These are phyloP conservation scores for Urosaurus nigricauda DNA, from an alignment of 2,797 vertebrate species.

Conservation along the genomic window DNA sequence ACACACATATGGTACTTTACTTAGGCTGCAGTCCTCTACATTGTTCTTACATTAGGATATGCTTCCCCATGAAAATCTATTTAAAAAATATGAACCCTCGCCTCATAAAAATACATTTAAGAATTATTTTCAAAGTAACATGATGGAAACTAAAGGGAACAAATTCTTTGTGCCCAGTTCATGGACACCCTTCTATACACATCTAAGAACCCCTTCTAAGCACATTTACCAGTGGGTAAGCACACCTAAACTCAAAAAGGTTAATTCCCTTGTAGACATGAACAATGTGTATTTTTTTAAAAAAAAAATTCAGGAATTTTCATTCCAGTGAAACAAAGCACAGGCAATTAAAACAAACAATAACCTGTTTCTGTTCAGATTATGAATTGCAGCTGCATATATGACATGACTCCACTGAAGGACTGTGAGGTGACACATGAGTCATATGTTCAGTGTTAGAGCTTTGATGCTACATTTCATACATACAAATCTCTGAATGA, in stretches of 20 bases:
- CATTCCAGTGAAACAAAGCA: no score
- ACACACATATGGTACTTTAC: no score
- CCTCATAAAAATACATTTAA: no score
- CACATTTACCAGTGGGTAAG: neutral
- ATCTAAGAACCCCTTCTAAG: no score
- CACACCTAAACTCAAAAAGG: neutral
- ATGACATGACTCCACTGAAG: neutral
- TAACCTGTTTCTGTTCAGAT: neutral
- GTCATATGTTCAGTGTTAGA: neutral
- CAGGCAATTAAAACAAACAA: neutral
- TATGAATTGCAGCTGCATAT: neutral
- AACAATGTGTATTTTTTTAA: neutral
- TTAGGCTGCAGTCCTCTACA: neutral
- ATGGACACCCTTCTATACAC: no score
- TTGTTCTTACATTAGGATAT: neutral
- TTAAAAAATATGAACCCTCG: no score
- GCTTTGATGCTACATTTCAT: no score
- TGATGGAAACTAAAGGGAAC: no score
- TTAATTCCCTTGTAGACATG: neutral
- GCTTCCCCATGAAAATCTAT: no score
- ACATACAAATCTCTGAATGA: neutral
- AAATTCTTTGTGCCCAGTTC: no score
- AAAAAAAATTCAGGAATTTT: neutral
- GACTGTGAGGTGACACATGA: neutral
- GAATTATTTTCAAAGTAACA: no score